phyloP scores from a whole-genome alignment of 2,113 vertebrate genomes.

The Tragelaphus scriptus region DNA sequence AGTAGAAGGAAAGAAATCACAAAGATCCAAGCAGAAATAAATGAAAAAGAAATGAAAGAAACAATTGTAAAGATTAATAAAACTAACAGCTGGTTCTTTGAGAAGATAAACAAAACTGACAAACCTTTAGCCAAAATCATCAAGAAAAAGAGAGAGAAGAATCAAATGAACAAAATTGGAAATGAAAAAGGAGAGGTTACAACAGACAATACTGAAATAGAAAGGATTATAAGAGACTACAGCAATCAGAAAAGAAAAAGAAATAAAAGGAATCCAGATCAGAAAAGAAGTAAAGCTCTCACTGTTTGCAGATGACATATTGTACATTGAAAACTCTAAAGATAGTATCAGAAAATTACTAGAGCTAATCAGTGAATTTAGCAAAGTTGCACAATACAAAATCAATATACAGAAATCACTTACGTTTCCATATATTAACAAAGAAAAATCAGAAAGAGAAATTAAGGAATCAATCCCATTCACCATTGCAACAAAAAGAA shows the following conservation, averaged over 20 bases:
- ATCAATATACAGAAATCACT: neutral
- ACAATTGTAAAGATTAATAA: neutral
- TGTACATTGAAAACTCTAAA: neutral
- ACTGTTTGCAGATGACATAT: neutral
- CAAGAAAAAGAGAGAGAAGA: neutral
- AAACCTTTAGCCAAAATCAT: neutral
- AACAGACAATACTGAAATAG: neutral
- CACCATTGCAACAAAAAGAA: neutral
- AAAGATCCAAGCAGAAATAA: neutral
- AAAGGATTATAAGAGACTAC: neutral
- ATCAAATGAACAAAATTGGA: neutral
- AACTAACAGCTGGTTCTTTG: neutral
- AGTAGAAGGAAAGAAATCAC: neutral
- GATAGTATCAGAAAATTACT: neutral
- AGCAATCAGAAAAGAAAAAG: neutral
- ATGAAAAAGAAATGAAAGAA: neutral
- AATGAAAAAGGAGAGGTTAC: neutral
- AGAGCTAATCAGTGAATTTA: neutral
- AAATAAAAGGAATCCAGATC: neutral
- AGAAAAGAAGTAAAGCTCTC: neutral
- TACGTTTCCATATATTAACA: neutral
- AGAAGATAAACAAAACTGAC: neutral
- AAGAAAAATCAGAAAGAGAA: neutral
- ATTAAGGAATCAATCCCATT: neutral
- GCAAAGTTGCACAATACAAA: neutral